Evolutionary conservation across 1,140 invertebrate genomes (phyloP).

Genomic region (Phortica variegata): DNA sequence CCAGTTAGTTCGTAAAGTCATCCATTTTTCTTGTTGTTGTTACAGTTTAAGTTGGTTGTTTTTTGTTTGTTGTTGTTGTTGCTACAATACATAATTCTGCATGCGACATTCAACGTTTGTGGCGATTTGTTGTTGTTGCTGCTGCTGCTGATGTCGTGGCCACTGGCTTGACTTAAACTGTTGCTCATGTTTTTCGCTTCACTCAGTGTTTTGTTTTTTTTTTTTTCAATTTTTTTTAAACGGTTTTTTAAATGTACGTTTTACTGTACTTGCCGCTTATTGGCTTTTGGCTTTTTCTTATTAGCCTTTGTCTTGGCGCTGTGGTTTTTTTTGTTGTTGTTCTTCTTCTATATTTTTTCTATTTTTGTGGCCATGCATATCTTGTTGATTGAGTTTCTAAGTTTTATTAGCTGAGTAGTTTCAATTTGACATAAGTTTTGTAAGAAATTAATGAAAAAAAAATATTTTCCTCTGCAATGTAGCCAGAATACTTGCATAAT

Average conservation of each 20-base stretch:
- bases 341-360: neutral
- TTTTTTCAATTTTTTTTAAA: conserved; percentile 18
- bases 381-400: no score
- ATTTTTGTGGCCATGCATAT: no score
- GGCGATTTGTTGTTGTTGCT: no score
- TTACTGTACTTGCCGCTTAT: conserved; percentile 19
- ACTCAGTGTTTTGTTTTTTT: conserved; percentile 19
- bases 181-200: conserved; percentile 19
- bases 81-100: conserved; percentile 53
- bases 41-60: conserved; percentile 43
- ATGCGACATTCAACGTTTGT: conserved; percentile 46
- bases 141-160: no score
- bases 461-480: no score
- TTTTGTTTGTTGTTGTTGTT: no score
- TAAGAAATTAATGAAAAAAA: no score
- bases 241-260: conserved; percentile 27
- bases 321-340: conserved; percentile 9
- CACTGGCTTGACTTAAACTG: no score
- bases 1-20: conserved; percentile 21
- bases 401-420: no score
- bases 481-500: no score
- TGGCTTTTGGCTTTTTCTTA: neutral
- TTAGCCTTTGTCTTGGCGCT: conserved; percentile 9
- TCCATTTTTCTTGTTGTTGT: conserved; percentile 35
- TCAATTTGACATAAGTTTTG: no score